Conservation (phyloP, 1,140 invertebrate species). For the Potamilus streckersoni region DNA sequence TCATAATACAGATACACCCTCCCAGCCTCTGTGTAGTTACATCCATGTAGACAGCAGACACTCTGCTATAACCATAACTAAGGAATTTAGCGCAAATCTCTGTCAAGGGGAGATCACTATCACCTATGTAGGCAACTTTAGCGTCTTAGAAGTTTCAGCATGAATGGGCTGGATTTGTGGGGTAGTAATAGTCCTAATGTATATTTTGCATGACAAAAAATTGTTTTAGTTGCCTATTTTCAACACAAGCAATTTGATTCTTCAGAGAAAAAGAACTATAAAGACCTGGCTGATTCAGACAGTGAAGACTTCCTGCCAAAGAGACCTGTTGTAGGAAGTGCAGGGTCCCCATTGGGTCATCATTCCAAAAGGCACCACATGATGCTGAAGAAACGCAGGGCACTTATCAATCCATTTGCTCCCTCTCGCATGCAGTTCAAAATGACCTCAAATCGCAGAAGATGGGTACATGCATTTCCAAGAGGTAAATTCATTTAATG, state of each 20-base stretch:
- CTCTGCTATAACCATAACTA: too few species aligned
- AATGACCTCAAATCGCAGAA: constrained; percentile 92
- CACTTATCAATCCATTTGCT: constrained; percentile 93
- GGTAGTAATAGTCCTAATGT: too few species aligned
- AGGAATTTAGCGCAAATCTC: too few species aligned
- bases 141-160: too few species aligned
- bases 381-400: constrained; percentile 52
- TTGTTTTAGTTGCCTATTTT: too few species aligned
- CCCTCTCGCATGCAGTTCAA: constrained; percentile 97
- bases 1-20: too few species aligned
- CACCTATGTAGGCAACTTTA: too few species aligned
- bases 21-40: too few species aligned
- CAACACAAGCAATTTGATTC: constrained; percentile 15
- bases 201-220: too few species aligned
- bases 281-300: constrained; percentile 47
- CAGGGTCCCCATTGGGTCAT: constrained; percentile 57
- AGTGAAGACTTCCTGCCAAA: constrained; percentile 42
- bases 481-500: constrained; percentile 74
- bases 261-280: constrained; percentile 41
- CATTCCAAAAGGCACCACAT: constrained; percentile 34
- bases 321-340: constrained; percentile 60
- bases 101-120: too few species aligned
- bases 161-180: too few species aligned
- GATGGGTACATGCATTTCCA: constrained; percentile 99
- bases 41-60: too few species aligned